These are phyloP conservation scores for Notiomystis cincta DNA, from an alignment of 2,113 vertebrate species.

Conservation along the genomic window DNA sequence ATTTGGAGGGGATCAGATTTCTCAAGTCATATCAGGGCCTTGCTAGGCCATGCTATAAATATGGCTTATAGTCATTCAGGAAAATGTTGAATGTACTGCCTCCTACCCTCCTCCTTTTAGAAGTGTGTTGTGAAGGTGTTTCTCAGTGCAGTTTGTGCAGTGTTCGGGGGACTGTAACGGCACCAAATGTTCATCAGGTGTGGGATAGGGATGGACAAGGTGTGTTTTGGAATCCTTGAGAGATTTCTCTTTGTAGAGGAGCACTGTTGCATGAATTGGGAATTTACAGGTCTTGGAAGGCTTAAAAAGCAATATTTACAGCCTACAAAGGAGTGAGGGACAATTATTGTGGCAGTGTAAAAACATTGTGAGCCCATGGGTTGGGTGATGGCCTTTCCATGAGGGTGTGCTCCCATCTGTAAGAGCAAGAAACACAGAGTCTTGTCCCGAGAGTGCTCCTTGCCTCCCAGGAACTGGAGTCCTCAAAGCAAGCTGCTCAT, in stretches of 20 bases:
- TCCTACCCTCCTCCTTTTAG: neutral
- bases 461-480: neutral
- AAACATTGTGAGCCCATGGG: neutral
- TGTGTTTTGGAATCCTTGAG: neutral
- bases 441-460: neutral
- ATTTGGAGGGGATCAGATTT: conserved; percentile 12
- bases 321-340: neutral
- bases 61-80: neutral
- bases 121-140: neutral
- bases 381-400: neutral
- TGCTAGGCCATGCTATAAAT: neutral
- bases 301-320: neutral
- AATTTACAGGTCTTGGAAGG: neutral
- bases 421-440: neutral
- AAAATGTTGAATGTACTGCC: neutral
- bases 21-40: neutral
- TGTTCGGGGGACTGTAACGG: neutral
- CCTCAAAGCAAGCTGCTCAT: neutral
- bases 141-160: neutral
- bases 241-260: neutral
- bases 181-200: neutral
- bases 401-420: neutral
- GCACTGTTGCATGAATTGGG: neutral
- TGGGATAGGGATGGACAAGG: neutral
- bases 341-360: neutral